Evolutionary conservation across 2,797 vertebrate species (phyloP).

Genomic region (Enoplosus armatus): DNA sequence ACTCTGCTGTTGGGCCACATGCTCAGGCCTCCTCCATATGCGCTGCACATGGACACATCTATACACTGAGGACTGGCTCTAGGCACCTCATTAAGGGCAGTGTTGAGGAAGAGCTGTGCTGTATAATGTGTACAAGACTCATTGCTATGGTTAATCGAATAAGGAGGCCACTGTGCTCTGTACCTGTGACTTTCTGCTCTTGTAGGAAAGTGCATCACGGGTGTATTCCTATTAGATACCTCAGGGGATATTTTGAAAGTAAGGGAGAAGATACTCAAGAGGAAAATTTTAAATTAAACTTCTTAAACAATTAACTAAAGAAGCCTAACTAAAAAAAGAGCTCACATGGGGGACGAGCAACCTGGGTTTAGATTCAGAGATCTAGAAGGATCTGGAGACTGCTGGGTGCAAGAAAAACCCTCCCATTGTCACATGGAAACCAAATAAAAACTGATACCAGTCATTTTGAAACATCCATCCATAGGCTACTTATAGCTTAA

Average conservation of each 20-base stretch:
- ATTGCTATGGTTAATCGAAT: conserved; percentile 1
- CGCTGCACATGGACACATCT: conserved; percentile 19
- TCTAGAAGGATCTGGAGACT: conserved; percentile 17
- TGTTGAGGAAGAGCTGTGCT: conserved; percentile 1
- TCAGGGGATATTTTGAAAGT: not conserved
- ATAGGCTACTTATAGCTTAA: conserved; percentile 70
- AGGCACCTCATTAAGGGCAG: conserved; percentile 1
- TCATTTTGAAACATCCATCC: conserved; percentile 59
- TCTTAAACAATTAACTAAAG: not conserved
- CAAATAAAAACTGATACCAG: conserved; percentile 62
- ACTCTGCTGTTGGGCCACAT: not conserved
- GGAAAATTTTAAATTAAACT: not conserved
- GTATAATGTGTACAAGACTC: not conserved
- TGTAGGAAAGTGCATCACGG: not conserved
- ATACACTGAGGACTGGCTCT: not conserved
- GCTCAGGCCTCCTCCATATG: conserved; percentile 13
- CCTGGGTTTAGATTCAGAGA: not conserved
- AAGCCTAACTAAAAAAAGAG: not conserved
- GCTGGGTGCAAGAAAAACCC: conserved; percentile 32
- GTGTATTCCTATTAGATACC: not conserved
- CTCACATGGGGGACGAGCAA: not conserved
- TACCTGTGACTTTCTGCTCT: not conserved
- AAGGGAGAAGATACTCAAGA: not conserved
- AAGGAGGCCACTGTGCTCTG: not conserved
- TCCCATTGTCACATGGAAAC: conserved; percentile 61